phyloP scores from a whole-genome alignment of 2,888 invertebrate genomes.

The Tiliacea aurago region DNA sequence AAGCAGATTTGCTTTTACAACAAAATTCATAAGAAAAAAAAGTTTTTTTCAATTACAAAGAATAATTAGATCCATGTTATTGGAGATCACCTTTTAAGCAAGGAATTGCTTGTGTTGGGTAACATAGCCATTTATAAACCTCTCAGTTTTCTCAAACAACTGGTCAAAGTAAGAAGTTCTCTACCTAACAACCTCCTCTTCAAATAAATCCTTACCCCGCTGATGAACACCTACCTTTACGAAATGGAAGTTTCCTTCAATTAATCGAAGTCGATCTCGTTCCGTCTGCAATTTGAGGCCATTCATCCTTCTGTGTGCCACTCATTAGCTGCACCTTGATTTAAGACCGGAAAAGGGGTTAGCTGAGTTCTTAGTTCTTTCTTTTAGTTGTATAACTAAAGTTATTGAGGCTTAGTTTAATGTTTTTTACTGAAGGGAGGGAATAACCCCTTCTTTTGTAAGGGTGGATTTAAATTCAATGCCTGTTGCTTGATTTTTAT shows the following conservation, averaged over 20 bases:
- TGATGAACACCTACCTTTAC: constrained; percentile 24
- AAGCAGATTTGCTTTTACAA: no score
- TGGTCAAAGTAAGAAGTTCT: background rate
- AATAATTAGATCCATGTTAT: no score
- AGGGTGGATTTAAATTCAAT: no score
- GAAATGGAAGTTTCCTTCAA: constrained; percentile 57
- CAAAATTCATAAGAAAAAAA: no score
- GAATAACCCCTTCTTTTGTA: background rate
- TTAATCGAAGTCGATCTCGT: constrained; percentile 61
- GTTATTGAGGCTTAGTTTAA: background rate
- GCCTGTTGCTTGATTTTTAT: no score
- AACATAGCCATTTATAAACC: background rate
- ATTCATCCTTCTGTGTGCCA: constrained; percentile 53
- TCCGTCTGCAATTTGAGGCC: constrained; percentile 62
- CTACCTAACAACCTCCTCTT: background rate
- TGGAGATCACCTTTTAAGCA: no score
- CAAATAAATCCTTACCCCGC: constrained; percentile 23
- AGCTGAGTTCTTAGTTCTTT: constrained; percentile 3
- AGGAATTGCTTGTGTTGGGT: no score
- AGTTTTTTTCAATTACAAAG: no score
- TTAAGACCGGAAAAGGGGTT: constrained; percentile 35
- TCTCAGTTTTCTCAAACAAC: background rate
- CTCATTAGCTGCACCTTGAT: constrained; percentile 64
- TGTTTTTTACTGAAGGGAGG: background rate
- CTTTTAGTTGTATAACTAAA: constrained; percentile 10